A percentile compares a stretch with the other conserved stretches of the same genome.
phyloP scores from a whole-genome alignment of 1,140 invertebrate genomes.

The Triops longicaudatus region DNA sequence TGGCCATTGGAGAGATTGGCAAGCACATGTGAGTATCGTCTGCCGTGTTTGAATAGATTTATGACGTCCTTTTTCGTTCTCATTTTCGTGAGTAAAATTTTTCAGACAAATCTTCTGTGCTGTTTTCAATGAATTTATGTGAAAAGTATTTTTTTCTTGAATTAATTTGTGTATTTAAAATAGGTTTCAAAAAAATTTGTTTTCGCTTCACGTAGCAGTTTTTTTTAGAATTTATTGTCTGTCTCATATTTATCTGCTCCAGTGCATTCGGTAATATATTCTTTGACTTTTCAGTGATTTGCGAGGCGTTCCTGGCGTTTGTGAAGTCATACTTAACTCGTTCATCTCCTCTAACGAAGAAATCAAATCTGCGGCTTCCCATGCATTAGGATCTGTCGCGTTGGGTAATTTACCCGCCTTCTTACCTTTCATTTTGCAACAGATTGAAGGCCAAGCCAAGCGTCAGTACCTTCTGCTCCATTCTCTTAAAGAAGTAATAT shows the following conservation, averaged over 20 bases:
- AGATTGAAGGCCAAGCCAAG: conserved; percentile 88
- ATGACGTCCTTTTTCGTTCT: conserved; percentile 23
- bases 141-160: too few species aligned
- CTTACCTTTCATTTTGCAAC: conserved; percentile 85
- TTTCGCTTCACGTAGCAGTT: too few species aligned
- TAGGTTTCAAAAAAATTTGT: too few species aligned
- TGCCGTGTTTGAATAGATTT: conserved; percentile 21
- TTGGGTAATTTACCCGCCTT: conserved; percentile 90
- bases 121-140: too few species aligned
- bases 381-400: conserved; percentile 87
- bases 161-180: too few species aligned
- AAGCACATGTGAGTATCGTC: conserved; percentile 65
- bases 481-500: conserved; percentile 84
- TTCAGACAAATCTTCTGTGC: background rate
- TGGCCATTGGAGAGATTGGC: conserved; percentile 94
- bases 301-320: conserved; percentile 56
- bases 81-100: conserved; percentile 28
- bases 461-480: conserved; percentile 92
- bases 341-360: conserved; percentile 49
- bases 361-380: conserved; percentile 88
- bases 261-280: background rate
- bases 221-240: conserved; percentile 18
- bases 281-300: conserved; percentile 60
- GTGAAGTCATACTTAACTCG: conserved; percentile 44
- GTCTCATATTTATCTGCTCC: background rate